phyloP scores from a whole-genome alignment of 2,113 vertebrate species.

The Sisor rabdophorus region DNA sequence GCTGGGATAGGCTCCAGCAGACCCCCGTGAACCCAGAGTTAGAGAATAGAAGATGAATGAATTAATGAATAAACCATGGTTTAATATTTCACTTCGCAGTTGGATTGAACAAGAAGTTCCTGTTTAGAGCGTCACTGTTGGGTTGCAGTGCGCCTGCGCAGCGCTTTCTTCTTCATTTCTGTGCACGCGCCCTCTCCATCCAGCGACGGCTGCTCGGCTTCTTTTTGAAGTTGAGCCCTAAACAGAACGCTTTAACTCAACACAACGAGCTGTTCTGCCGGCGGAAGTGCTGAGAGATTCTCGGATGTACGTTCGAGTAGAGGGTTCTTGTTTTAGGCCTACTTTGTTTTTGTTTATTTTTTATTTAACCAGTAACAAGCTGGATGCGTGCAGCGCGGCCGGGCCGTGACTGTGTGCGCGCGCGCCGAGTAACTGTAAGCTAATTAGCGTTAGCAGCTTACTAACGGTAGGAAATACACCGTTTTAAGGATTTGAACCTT shows the following conservation, averaged over 20 bases:
- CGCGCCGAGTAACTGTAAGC: conserved; percentile 2
- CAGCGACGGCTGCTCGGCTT: conserved; percentile 9
- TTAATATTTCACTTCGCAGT: no score
- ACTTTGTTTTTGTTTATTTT: background rate
- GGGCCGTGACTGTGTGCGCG: conserved; percentile 39
- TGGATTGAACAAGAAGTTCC: background rate
- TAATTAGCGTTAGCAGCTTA: conserved; percentile 4
- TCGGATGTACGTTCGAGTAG: background rate
- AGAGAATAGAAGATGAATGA: no score
- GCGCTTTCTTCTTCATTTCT: background rate
- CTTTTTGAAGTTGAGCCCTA: conserved; percentile 25
- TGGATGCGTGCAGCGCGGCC: background rate
- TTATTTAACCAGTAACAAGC: conserved; percentile 8
- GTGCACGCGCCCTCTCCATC: conserved; percentile 18
- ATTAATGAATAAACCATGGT: no score
- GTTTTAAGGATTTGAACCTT: background rate
- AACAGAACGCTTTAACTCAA: background rate
- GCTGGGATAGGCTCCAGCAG: no score
- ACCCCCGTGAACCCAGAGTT: no score
- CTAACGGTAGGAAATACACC: background rate
- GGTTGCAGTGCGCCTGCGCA: conserved; percentile 33
- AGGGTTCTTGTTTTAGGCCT: conserved; percentile 1
- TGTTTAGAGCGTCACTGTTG: background rate
- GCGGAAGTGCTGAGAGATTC: background rate
- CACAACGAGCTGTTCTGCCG: background rate